Base-by-base conservation (phyloP, 2,888 invertebrate species). In the Perizoma flavofasciatum region DNA sequence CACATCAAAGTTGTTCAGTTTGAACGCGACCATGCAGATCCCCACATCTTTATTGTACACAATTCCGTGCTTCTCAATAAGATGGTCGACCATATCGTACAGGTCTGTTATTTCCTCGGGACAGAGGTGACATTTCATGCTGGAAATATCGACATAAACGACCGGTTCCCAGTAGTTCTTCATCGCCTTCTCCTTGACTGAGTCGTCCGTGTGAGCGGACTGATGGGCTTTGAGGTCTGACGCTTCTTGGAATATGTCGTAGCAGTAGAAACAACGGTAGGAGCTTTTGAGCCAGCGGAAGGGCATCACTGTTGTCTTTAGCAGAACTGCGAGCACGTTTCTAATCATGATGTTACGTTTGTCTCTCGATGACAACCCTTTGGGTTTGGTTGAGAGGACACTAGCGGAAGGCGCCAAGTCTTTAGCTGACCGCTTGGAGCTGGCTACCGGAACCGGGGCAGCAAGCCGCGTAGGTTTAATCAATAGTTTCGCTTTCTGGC, bases 271-370 rank as follows among this genome's bases (percentile, higher is more conserved):
- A 59, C 91, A 92, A 47, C 91, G 74, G 59, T 91, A 92, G 0
- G 88, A 89, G 57, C 88, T 92, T 61, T 88, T 91, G 0, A 92
- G 72, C 91, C 91, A 92, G 1, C 91, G 71, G 57, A 92, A 92
- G 0, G 91, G 90, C 90, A 92, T 90, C 0, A 85, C 76, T 1
- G 83, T 85, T 0, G 89, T 87, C 10, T 88, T 89, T 0, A 75
- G 68, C 0, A 91, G 68, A 1, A 91, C 87, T 62, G 89, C 80
- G 0, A 87, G 64, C 0, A 90, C 87, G 59, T 91, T 91, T 44
- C 78, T 79, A 40, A 88, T 81, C 83, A 90, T 87, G 0, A 85
- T 83, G 51, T 74, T 77, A 0, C 87, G 72, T 72, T 86, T 88
- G 5, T 89, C 86, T 67, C 82, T 88, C 0, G 84, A 61, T 0